Evolutionary conservation across 2,113 vertebrate genomes (phyloP).

Genomic region (Phocoena phocoena): DNA sequence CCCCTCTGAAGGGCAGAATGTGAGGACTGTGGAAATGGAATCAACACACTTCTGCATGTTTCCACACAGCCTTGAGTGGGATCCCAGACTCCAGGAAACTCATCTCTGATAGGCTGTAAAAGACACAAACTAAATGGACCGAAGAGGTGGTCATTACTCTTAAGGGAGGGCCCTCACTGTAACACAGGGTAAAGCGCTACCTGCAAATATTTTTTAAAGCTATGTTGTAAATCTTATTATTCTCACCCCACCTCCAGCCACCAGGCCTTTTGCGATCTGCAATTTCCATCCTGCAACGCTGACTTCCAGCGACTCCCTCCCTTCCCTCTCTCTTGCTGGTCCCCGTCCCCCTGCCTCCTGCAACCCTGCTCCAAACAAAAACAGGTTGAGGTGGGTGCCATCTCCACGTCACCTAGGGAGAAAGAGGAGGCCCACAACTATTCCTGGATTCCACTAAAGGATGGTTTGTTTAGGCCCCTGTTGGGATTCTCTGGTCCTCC

Average conservation of each 20-base stretch:
- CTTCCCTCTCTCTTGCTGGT: not conserved
- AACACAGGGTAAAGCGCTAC: not conserved
- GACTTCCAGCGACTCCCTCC: not conserved
- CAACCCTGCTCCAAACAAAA: not conserved
- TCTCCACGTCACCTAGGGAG: not conserved
- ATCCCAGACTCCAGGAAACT: not conserved
- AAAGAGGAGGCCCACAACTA: not conserved
- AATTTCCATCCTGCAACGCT: fast-evolving
- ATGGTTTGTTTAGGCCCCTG: not conserved
- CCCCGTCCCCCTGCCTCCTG: not conserved
- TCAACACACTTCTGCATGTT: not conserved
- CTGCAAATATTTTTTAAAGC: not conserved
- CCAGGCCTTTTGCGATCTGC: not conserved
- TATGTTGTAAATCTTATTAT: not conserved
- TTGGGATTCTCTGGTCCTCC: fast-evolving
- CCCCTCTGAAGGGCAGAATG: not conserved
- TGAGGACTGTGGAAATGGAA: not conserved
- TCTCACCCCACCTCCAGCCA: not conserved
- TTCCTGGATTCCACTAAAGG: not conserved
- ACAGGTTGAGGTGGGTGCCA: no score
- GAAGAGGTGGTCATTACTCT: not conserved
- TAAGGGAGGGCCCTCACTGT: not conserved
- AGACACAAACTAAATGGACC: not conserved
- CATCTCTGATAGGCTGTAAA: not conserved
- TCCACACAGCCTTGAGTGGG: not conserved